phyloP scores from a whole-genome alignment of 2,797 vertebrate species.

The Periparus ater region DNA sequence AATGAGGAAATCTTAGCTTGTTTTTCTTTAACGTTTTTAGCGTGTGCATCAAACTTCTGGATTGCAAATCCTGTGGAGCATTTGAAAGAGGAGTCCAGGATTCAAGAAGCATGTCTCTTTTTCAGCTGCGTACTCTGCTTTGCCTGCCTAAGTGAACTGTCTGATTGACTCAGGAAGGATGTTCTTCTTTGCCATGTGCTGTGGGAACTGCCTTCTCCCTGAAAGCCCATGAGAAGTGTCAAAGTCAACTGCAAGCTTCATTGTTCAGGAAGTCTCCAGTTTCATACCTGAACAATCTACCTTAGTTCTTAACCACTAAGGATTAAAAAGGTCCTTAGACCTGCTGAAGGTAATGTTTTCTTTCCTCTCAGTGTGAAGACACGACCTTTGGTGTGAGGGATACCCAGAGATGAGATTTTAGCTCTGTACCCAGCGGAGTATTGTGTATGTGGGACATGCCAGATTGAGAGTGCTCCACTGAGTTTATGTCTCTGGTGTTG shows the following conservation, averaged over 20 bases:
- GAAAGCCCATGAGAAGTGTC: background rate
- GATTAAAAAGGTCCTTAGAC: background rate
- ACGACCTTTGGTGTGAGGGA: background rate
- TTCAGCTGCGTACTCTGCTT: background rate
- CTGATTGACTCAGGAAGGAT: background rate
- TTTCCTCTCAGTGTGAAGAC: background rate
- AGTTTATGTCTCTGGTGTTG: background rate
- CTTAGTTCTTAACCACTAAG: conserved; percentile 8
- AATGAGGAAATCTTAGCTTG: background rate
- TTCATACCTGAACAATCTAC: background rate
- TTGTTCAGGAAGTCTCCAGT: background rate
- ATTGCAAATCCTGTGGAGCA: conserved; percentile 8
- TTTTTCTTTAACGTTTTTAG: conserved; percentile 14
- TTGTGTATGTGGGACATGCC: background rate
- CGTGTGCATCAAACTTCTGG: background rate
- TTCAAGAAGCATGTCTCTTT: conserved; percentile 13
- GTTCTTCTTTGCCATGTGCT: background rate
- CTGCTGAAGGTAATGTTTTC: conserved; percentile 8
- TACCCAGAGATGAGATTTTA: background rate
- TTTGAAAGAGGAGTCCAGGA: background rate
- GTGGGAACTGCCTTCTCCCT: background rate
- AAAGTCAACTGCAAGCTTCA: background rate
- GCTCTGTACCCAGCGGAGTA: accelerated
- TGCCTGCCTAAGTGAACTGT: background rate
- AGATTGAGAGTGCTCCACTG: background rate